These are phyloP conservation scores for Tipula vernalis DNA, from an alignment of 2,888 invertebrate genomes.

Conservation along the genomic window DNA sequence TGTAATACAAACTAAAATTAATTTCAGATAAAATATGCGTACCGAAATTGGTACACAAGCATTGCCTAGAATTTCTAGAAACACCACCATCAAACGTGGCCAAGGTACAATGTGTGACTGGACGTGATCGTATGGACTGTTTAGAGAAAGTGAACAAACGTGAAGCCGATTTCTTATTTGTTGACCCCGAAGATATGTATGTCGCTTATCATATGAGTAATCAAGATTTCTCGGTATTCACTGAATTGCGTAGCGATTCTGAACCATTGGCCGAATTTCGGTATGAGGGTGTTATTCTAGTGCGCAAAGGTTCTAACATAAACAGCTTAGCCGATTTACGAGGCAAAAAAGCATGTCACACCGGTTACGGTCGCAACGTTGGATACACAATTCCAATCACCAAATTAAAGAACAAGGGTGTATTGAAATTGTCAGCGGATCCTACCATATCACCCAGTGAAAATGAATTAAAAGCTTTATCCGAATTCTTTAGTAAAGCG, in stretches of 20 bases:
- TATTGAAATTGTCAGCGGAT: constrained; percentile 31
- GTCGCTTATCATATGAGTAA: constrained; percentile 59
- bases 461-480: constrained; percentile 69
- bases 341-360: constrained; percentile 74
- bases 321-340: constrained; percentile 52
- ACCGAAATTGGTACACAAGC: constrained; percentile 46
- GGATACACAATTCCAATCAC: constrained; percentile 76
- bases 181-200: constrained; percentile 83
- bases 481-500: constrained; percentile 65
- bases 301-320: constrained; percentile 62
- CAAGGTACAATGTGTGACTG: constrained; percentile 48
- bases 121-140: constrained; percentile 65
- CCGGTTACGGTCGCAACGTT: constrained; percentile 75
- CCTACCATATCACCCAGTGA: constrained; percentile 39
- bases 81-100: constrained; percentile 44
- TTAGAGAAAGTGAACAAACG: constrained; percentile 60
- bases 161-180: constrained; percentile 68
- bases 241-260: constrained; percentile 62
- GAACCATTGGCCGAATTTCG: constrained; percentile 64
- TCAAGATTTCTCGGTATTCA: constrained; percentile 61
- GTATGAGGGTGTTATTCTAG: constrained; percentile 69
- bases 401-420: constrained; percentile 56
- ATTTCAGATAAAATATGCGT: constrained; percentile 60
- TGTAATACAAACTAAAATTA: background rate
- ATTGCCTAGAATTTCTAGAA: constrained; percentile 53